phyloP scores from a whole-genome alignment of 2,113 vertebrate genomes.

The Octodon degus region DNA sequence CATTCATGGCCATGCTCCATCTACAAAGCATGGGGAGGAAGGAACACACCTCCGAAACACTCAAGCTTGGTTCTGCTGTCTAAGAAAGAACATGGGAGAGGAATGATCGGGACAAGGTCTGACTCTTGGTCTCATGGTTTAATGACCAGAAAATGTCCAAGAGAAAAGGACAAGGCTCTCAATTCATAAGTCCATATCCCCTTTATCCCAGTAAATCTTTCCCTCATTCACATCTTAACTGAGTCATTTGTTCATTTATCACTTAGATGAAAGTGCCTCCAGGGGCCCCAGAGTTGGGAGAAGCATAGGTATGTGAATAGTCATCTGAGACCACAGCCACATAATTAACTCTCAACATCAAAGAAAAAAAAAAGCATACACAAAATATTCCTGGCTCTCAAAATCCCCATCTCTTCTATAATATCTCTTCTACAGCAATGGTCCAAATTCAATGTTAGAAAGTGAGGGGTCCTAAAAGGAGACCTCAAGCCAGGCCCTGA shows the following conservation, averaged over 20 bases:
- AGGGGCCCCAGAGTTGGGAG: neutral
- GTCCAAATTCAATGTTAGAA: fast-evolving
- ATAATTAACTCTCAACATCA: neutral
- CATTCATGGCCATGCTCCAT: fast-evolving
- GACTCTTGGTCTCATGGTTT: neutral
- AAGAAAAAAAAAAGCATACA: neutral
- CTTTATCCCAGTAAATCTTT: neutral
- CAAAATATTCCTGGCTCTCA: neutral
- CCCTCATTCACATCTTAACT: neutral
- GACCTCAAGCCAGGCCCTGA: fast-evolving
- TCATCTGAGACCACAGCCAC: neutral
- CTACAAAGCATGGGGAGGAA: neutral
- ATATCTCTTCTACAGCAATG: neutral
- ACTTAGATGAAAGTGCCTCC: neutral
- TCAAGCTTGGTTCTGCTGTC: neutral
- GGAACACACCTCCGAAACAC: neutral
- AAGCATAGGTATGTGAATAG: neutral
- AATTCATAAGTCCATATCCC: neutral
- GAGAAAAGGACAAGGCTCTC: neutral
- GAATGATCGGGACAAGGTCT: neutral
- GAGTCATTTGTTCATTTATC: neutral
- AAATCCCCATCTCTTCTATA: neutral
- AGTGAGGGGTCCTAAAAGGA: neutral
- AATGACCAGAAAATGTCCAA: neutral
- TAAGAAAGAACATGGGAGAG: neutral